Conservation (phyloP, 2,113 vertebrate species). For the Brienomyrus brachyistius region DNA sequence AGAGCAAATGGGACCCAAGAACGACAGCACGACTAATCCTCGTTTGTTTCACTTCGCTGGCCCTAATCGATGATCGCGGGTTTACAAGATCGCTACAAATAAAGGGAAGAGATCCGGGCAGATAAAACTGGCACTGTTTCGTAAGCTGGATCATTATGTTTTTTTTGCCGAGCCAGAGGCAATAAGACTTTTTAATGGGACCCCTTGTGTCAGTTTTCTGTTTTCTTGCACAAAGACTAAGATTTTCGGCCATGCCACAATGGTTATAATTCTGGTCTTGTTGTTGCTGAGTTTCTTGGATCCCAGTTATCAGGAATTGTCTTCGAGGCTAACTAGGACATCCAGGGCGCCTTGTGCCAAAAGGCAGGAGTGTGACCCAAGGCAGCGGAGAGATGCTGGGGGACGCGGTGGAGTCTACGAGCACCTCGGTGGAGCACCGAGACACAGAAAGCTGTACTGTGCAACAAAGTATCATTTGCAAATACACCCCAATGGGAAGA, state of each 20-base stretch:
- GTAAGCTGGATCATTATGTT: conserved; percentile 40
- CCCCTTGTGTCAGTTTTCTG: conserved; percentile 48
- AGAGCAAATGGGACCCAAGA: conserved; percentile 53
- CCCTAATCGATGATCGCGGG: conserved; percentile 51
- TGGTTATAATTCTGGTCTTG: conserved; percentile 79
- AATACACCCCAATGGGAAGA: conserved; percentile 81
- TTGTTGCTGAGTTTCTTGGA: conserved; percentile 71
- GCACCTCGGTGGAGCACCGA: conserved; percentile 90
- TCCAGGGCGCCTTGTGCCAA: conserved; percentile 48
- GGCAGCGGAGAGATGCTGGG: conserved; percentile 80
- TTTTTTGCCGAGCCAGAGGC: conserved; percentile 43
- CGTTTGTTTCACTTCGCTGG: conserved; percentile 47
- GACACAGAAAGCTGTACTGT: conserved; percentile 90
- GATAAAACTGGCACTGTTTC: conserved; percentile 44
- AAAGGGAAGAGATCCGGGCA: conserved; percentile 44
- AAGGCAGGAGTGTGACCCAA: conserved; percentile 59
- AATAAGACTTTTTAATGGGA: conserved; percentile 70
- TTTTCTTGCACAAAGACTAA: conserved; percentile 52
- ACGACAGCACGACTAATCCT: conserved; percentile 46
- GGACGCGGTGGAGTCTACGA: conserved; percentile 93
- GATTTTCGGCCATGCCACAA: conserved; percentile 72
- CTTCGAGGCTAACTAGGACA: conserved; percentile 37
- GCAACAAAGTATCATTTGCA: conserved; percentile 93
- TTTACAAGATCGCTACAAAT: conserved; percentile 52
- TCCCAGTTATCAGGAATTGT: conserved; percentile 50